Base-by-base conservation (phyloP, 2,113 vertebrate genomes). In the Leptobrachium ailaonicum region DNA sequence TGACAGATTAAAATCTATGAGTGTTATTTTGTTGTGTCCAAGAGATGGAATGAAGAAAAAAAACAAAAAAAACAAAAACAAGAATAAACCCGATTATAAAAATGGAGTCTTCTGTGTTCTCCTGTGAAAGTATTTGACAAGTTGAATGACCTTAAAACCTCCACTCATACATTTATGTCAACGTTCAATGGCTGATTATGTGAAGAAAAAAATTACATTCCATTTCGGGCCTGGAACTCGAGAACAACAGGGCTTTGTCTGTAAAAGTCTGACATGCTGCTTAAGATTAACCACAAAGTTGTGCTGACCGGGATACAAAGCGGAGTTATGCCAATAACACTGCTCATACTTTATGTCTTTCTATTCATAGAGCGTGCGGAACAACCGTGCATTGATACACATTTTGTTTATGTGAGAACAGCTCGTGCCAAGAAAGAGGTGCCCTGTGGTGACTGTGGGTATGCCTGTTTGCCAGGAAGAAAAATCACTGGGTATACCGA, bases 211-310 rank as follows among this genome's bases (percentile, higher is more conserved):
- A 71, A 73, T 67, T 69, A 74, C 78, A 74, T 80, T 81, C 79
- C 79, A 81, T 50, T 72, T 68, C 79, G 68, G 50, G 60, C 67
- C 64, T 60, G 54, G 70, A 75, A 71, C 64, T 58, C 54, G 54
- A 54, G 66, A 81, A 81, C 72, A 81, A 81, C 79, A 75, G 79
- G 11, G 71, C 79, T 81, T 81, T 81, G 79, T 81, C 75, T 81
- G 71, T 66, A 56, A 75, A 32, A 81, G 72, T 81, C 72, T 81
- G 79, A 81, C 79, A 81, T 69, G 79, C 79, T 81, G 79, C 64
- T 75, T 75, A 81, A 81, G 79, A 81, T 75, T 81, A 81, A 81
- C 79, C 79, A 75, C 79, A 81, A 81, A 75, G 79, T 81, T 73
- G 64, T 81, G 79, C 79, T 81, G 79, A 81, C 79, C 79, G 75